These are phyloP conservation scores for Dichetophora obliterata DNA, from an alignment of 2,888 invertebrate species.

Conservation along the genomic window DNA sequence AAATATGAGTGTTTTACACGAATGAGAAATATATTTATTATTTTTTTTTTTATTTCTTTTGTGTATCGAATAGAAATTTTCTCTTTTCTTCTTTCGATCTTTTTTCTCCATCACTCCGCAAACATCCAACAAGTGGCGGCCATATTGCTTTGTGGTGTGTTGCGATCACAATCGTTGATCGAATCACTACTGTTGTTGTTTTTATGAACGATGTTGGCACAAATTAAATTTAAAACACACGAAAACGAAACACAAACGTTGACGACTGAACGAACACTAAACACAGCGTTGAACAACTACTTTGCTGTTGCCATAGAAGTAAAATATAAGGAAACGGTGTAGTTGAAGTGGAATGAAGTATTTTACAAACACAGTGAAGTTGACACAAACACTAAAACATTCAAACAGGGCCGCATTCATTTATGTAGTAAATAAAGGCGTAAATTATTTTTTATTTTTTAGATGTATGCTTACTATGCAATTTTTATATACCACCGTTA, in stretches of 20 bases:
- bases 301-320: background rate
- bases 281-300: background rate
- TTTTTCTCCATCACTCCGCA: slow-evolving; percentile 43
- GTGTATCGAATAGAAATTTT: slow-evolving; percentile 25
- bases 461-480: too few relatives aligned
- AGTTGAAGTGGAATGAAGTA: too few relatives aligned
- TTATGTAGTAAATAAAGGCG: too few relatives aligned
- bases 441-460: too few relatives aligned
- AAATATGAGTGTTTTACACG: slow-evolving; percentile 29
- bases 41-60: slow-evolving; percentile 24
- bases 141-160: slow-evolving; percentile 63
- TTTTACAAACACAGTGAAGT: too few relatives aligned
- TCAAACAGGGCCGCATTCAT: too few relatives aligned
- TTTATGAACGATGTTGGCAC: slow-evolving; percentile 41
- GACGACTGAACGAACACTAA: slow-evolving; percentile 44
- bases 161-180: slow-evolving; percentile 42
- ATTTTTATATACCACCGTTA: too few relatives aligned
- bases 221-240: slow-evolving; percentile 29
- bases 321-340: too few relatives aligned
- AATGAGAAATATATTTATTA: slow-evolving; percentile 29
- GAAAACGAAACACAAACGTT: slow-evolving; percentile 15
- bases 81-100: slow-evolving; percentile 30
- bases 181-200: slow-evolving; percentile 47
- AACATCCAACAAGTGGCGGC: slow-evolving; percentile 69
- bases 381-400: too few relatives aligned